Evolutionary conservation across 2,113 vertebrate genomes (phyloP).

Genomic region (Albula glossodonta): DNA sequence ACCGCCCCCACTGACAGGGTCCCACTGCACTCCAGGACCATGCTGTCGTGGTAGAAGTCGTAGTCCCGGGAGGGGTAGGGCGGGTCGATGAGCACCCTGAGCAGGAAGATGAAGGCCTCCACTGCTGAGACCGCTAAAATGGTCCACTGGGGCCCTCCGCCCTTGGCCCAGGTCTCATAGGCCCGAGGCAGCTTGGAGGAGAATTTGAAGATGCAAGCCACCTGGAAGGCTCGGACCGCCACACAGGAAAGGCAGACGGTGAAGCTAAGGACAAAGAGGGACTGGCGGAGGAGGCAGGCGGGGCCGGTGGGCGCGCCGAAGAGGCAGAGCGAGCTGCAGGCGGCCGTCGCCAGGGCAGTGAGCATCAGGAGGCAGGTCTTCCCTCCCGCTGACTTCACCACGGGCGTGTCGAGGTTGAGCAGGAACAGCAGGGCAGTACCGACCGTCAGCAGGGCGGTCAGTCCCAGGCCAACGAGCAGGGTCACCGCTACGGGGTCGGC

Average conservation of each 20-base stretch:
- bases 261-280: conserved; percentile 72
- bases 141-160: conserved; percentile 67
- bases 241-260: conserved; percentile 75
- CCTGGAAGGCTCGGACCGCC: conserved; percentile 75
- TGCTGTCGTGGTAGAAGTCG: conserved; percentile 59
- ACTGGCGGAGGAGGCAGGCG: conserved; percentile 69
- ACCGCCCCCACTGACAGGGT: conserved; percentile 54
- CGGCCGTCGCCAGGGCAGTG: conserved; percentile 57
- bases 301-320: conserved; percentile 60
- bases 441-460: conserved; percentile 69
- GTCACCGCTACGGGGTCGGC: conserved; percentile 45
- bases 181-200: conserved; percentile 67
- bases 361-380: conserved; percentile 80
- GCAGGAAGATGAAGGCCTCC: conserved; percentile 49
- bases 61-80: conserved; percentile 49
- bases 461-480: conserved; percentile 59
- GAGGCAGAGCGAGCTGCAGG: conserved; percentile 61
- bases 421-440: conserved; percentile 62
- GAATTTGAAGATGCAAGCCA: conserved; percentile 80
- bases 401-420: conserved; percentile 67
- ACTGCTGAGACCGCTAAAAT: conserved; percentile 50
- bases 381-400: conserved; percentile 79
- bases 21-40: conserved; percentile 71
- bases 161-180: conserved; percentile 75
- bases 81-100: conserved; percentile 42